These are phyloP conservation scores for Oceanodroma tethys DNA, from an alignment of 2,113 vertebrate species.

Conservation along the genomic window DNA sequence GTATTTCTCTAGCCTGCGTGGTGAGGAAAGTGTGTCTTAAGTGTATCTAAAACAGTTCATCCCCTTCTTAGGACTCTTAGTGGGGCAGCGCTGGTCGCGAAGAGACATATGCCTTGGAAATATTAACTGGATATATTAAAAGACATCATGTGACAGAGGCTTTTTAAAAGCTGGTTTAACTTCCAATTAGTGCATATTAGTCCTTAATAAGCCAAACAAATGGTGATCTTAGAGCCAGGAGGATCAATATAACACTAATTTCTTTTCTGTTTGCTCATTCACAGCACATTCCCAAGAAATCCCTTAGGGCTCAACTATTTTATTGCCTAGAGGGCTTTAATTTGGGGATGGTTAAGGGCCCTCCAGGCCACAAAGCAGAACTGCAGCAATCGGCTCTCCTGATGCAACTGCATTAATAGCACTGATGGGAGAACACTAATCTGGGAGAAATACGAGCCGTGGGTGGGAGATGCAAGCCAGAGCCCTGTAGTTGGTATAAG, in stretches of 20 bases:
- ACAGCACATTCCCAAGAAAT: not conserved
- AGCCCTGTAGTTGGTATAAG: not conserved
- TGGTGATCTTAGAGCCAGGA: not conserved
- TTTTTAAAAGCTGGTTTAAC: not conserved
- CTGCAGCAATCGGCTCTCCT: not conserved
- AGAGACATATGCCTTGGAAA: not conserved
- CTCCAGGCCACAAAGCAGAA: not conserved
- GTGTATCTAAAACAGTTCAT: not conserved
- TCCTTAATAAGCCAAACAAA: not conserved
- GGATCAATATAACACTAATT: not conserved
- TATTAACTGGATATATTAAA: not conserved
- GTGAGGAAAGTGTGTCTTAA: not conserved
- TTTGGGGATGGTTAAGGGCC: not conserved
- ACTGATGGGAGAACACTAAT: not conserved
- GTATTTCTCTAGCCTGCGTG: not conserved
- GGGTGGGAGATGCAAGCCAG: not conserved
- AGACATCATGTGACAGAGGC: not conserved
- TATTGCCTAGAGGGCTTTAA: not conserved
- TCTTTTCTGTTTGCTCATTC: slow-evolving; percentile 17
- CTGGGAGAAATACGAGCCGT: not conserved
- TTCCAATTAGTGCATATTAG: not conserved
- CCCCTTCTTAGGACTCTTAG: not conserved
- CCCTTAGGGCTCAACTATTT: not conserved
- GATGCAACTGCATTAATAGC: not conserved
- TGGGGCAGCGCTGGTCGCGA: not conserved